Conservation (phyloP, 2,797 vertebrate genomes). For the Sylvia borin region DNA sequence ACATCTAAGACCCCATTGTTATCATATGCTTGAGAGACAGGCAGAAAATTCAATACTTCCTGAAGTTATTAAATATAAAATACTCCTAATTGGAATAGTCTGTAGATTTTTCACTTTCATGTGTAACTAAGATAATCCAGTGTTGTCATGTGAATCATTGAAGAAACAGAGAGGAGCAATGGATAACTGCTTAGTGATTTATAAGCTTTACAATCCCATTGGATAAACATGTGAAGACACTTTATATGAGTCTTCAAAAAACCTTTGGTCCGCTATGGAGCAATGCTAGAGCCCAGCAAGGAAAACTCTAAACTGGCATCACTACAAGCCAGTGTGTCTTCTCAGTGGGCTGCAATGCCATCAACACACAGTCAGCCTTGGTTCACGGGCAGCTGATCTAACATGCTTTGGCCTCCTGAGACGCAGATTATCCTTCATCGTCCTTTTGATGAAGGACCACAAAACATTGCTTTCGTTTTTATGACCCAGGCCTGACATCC, state of each 20-base stretch:
- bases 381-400: background rate
- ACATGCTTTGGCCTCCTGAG: background rate
- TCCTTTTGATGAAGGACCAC: background rate
- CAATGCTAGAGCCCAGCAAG: background rate
- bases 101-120: background rate
- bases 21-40: background rate
- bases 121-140: background rate
- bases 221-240: background rate
- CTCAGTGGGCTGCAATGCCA: background rate
- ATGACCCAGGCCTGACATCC: background rate
- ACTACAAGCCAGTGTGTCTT: accelerated
- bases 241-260: background rate
- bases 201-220: background rate
- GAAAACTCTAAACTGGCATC: background rate
- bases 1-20: background rate
- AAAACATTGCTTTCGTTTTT: background rate
- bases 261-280: background rate
- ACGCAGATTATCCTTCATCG: background rate
- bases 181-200: background rate
- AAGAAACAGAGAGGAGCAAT: background rate
- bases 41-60: background rate
- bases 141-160: background rate
- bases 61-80: background rate
- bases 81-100: background rate
- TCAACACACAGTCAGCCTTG: background rate